These are phyloP conservation scores for Papilio dardanus DNA, from an alignment of 1,140 invertebrate genomes.

Conservation along the genomic window DNA sequence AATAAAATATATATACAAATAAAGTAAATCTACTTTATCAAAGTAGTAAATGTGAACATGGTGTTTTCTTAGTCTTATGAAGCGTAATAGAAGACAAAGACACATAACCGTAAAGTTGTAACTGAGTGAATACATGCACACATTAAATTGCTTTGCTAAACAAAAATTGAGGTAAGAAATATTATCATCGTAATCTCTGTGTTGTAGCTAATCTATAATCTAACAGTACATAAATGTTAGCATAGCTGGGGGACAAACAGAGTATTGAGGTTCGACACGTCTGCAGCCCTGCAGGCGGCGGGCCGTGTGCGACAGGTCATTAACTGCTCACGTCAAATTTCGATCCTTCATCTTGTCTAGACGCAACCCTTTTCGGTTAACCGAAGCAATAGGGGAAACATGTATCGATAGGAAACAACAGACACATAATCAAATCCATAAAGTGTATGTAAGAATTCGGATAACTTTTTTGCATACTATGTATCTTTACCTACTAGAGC, in stretches of 20 bases:
- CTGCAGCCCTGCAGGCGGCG: slow-evolving; percentile 21
- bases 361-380: slow-evolving; percentile 21
- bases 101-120: no score
- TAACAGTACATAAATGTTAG: slow-evolving; percentile 8
- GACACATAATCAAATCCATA: neutral
- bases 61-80: no score
- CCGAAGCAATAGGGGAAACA: neutral
- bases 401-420: neutral
- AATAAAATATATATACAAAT: no score
- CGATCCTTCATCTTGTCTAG: slow-evolving; percentile 29
- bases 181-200: neutral
- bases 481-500: no score
- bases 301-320: slow-evolving; percentile 22
- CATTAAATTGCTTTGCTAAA: no score
- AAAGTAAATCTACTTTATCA: no score
- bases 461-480: no score
- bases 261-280: slow-evolving; percentile 24
- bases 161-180: neutral
- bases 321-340: slow-evolving; percentile 31
- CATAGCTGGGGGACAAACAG: slow-evolving; percentile 1
- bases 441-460: neutral
- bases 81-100: no score
- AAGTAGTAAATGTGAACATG: no score
- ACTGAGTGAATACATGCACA: no score
- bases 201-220: neutral